These are phyloP conservation scores for Papilio polyxenes DNA, from an alignment of 1,140 invertebrate genomes.

Conservation along the genomic window DNA sequence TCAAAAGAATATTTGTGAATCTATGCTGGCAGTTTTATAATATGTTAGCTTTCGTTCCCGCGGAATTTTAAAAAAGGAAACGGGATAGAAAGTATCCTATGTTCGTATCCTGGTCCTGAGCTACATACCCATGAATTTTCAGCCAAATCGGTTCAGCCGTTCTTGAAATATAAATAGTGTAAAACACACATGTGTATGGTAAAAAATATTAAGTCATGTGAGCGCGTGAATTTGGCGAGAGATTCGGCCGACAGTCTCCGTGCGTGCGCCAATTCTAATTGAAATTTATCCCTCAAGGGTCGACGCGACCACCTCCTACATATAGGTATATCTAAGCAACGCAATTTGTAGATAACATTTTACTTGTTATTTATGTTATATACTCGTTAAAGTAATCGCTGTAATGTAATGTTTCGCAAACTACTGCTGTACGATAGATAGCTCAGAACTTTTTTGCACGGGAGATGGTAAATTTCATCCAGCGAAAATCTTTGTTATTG, in stretches of 20 bases:
- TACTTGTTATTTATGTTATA: not conserved
- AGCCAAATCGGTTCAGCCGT: too few relatives aligned
- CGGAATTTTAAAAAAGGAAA: too few relatives aligned
- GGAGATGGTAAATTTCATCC: not conserved
- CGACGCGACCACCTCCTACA: not conserved
- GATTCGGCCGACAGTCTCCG: not conserved
- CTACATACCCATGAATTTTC: too few relatives aligned
- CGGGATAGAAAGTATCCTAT: too few relatives aligned
- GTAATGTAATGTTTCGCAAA: not conserved
- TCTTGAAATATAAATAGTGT: too few relatives aligned
- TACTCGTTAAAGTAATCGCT: not conserved
- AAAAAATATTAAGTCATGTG: not conserved
- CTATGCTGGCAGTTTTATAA: too few relatives aligned
- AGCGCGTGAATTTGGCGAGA: not conserved
- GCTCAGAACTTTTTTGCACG: not conserved
- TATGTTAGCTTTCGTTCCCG: too few relatives aligned
- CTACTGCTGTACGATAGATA: not conserved
- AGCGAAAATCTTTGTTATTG: not conserved
- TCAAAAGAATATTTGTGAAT: too few relatives aligned
- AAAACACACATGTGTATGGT: not conserved
- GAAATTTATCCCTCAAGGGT: constrained; percentile 2
- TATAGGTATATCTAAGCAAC: not conserved
- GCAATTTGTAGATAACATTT: not conserved
- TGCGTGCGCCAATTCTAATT: constrained; percentile 13
- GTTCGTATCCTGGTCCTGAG: too few relatives aligned